These are phyloP conservation scores for Ecdyonurus torrentis DNA, from an alignment of 2,888 invertebrate genomes.

Conservation along the genomic window DNA sequence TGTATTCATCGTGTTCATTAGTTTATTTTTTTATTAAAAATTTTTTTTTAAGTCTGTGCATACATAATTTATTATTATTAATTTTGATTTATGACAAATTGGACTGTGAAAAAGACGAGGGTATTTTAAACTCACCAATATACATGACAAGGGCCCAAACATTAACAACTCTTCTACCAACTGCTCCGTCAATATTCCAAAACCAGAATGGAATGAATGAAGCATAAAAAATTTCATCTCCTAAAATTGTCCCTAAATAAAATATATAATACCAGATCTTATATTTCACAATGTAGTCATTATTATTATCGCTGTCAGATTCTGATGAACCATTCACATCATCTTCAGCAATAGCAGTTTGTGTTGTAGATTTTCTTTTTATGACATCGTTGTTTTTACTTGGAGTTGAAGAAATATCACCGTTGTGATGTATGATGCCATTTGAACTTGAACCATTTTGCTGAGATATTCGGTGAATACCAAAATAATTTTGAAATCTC, in stretches of 20 bases:
- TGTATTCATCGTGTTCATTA: not conserved
- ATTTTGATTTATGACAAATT: no score
- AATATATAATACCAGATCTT: constrained; percentile 75
- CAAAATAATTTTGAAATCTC: constrained; percentile 62
- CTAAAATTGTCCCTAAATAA: constrained; percentile 66
- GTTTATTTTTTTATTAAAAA: no score
- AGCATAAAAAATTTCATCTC: constrained; percentile 81
- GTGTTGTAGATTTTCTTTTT: constrained; percentile 27
- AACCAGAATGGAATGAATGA: constrained; percentile 88
- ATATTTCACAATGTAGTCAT: constrained; percentile 43
- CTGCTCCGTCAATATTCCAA: constrained; percentile 83
- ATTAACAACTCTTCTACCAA: constrained; percentile 63
- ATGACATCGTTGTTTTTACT: constrained; percentile 23
- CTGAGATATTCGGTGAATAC: constrained; percentile 28
- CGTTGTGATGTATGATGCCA: not conserved
- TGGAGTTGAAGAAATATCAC: not conserved
- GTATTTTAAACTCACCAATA: constrained; percentile 38
- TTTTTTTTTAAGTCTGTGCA: no score
- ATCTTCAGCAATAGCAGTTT: constrained; percentile 19
- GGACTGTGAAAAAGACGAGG: no score
- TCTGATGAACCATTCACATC: constrained; percentile 27
- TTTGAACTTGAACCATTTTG: constrained; percentile 22
- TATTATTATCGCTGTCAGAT: constrained; percentile 24
- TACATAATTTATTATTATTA: no score
- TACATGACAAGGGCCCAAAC: constrained; percentile 76